These are phyloP conservation scores for Mormyrops attenuatus DNA, from an alignment of 2,797 vertebrate species.

Conservation along the genomic window DNA sequence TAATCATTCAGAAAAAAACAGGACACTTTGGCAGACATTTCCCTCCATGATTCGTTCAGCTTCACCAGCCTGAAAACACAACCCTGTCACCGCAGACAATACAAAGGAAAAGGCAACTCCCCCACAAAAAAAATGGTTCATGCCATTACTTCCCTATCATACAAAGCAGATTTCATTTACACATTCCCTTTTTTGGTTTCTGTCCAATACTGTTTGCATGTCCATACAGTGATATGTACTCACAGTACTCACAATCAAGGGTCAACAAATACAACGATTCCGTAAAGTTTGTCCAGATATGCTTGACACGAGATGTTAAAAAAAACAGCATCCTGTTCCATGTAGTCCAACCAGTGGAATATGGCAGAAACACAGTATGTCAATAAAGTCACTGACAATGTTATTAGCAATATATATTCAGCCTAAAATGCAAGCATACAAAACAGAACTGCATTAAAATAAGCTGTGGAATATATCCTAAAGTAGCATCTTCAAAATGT, in stretches of 20 bases:
- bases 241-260: background rate
- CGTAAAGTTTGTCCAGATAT: background rate
- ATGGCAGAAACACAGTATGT: background rate
- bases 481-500: background rate
- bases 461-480: background rate
- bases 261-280: background rate
- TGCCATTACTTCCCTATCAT: background rate
- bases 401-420: background rate
- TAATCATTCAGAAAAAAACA: background rate
- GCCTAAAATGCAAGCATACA: background rate
- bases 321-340: background rate
- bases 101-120: background rate
- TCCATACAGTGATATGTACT: background rate
- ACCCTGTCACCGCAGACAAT: background rate
- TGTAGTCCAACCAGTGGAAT: background rate
- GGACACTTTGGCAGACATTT: background rate
- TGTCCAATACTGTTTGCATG: background rate
- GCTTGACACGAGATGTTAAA: background rate
- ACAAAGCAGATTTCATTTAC: background rate
- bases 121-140: background rate
- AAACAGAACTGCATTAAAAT: background rate
- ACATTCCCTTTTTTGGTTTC: background rate
- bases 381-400: background rate
- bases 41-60: background rate
- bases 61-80: background rate